A percentile compares a stretch with the other conserved stretches of the same genome.
phyloP scores from a whole-genome alignment of 2,113 vertebrate genomes.

The Corythornis cristatus region DNA sequence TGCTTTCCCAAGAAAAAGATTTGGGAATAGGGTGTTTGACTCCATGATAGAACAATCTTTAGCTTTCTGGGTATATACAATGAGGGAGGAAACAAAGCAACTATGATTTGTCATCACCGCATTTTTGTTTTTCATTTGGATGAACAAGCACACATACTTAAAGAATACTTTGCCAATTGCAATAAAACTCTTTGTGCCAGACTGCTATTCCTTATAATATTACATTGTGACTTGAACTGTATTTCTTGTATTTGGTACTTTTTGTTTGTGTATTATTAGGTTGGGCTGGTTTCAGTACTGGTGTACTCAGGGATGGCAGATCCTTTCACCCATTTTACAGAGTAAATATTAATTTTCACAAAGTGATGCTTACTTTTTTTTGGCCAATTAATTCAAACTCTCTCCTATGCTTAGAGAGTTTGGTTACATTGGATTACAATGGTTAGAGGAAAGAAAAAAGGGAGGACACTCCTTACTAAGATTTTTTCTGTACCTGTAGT shows the following conservation, averaged over 20 bases:
- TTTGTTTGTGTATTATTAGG: conserved; percentile 6
- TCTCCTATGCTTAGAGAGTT: neutral
- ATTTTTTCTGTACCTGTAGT: neutral
- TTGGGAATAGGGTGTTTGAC: neutral
- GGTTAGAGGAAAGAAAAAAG: neutral
- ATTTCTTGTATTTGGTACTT: neutral
- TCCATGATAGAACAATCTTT: neutral
- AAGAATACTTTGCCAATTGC: conserved; percentile 18
- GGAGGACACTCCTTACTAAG: neutral
- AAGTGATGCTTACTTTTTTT: neutral
- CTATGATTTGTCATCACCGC: neutral
- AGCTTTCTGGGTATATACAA: neutral
- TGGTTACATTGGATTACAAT: neutral
- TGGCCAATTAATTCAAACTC: neutral
- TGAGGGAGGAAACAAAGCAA: neutral
- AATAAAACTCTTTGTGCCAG: conserved; percentile 49
- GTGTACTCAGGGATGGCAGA: conserved; percentile 3
- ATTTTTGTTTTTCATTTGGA: conserved; percentile 32
- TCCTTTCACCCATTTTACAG: conserved; percentile 2
- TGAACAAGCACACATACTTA: neutral
- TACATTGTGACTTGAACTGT: neutral
- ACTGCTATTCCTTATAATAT: conserved; percentile 19
- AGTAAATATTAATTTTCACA: conserved; percentile 10
- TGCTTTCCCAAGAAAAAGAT: neutral
- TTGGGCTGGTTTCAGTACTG: conserved; percentile 12